Base-by-base conservation (phyloP, 92 coral and sea anemone species). In the Heteractis magnifica region DNA sequence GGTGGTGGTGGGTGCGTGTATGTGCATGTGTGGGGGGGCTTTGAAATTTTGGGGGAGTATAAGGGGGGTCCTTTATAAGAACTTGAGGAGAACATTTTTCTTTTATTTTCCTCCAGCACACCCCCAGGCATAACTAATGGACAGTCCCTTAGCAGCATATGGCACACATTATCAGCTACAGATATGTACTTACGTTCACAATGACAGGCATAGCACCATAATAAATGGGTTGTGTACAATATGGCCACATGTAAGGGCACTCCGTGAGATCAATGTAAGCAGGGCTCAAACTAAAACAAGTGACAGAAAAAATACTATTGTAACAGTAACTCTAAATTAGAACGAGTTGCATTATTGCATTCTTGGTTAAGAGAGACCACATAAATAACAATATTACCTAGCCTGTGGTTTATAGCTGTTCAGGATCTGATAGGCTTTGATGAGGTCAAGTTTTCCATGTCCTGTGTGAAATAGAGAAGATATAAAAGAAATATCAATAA, bases 221-320 rank as follows among this genome's bases (percentile, higher is more conserved):
- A 81, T 94, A 97, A 20, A 94, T 56, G 4, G 99, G 97, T 82
- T 94, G 99, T n/a, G 98, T 93, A 64, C 99, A 97, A 87, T 97
- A 97, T 0, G 99, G 99, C 99, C 98, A 97, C 99, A 97, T 97
- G 89, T 94, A 97, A 0, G 99, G 98, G 51, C 99, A 97, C 78
- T 97, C 99, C 0, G 99, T 97, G 6, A 97, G 85, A 77, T 97
- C 99, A 20, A 97, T 89, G 82, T 97, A 97, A 49, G 94, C 89
- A 49, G 99, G 99, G 75, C 98, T 97, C 44, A 93, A 82, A 81
- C 99, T 94, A 79, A 15, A 70, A 75, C 10, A 5, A 50, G 59
- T 16, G 12, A 56, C 4, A 56, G 62, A 14, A 56, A 58, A 58
- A 4, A 58, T 5, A 58, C 16, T 34, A 34, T 2, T 34, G 44